These are phyloP conservation scores for Capitulum mitella DNA, from an alignment of 2,888 invertebrate species.

Conservation along the genomic window DNA sequence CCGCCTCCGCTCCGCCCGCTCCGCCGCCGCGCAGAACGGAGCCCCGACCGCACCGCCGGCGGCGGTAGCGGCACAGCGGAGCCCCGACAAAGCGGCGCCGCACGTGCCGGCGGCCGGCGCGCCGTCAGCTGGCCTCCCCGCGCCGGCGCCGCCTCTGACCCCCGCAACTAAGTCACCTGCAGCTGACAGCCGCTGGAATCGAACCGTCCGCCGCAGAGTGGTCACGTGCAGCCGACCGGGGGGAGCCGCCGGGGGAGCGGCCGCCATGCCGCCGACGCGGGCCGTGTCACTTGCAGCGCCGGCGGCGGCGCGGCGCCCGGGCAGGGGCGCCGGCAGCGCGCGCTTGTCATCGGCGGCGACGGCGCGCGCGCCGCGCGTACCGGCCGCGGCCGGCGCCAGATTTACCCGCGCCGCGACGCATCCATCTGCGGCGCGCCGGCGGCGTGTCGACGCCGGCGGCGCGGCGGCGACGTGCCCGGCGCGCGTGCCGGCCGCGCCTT, in stretches of 20 bases:
- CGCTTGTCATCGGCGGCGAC: background rate
- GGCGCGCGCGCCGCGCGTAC: too few relatives aligned
- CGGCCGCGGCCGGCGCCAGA: too few relatives aligned
- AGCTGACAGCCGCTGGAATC: background rate
- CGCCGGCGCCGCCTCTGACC: background rate
- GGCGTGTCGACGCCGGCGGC: background rate
- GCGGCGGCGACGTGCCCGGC: background rate
- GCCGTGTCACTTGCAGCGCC: background rate
- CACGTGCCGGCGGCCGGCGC: background rate
- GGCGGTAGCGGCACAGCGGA: too few relatives aligned
- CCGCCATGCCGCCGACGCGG: background rate
- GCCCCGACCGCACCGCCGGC: background rate
- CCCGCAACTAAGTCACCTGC: slow-evolving; percentile 6
- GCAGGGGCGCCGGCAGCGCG: too few relatives aligned
- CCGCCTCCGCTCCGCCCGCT: too few relatives aligned
- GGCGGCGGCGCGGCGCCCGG: background rate
- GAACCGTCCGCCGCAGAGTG: background rate
- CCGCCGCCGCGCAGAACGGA: background rate
- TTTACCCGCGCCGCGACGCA: too few relatives aligned
- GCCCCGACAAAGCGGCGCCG: background rate
- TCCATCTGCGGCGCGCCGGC: background rate
- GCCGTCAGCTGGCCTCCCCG: slow-evolving; percentile 1
- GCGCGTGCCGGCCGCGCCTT: slow-evolving; percentile 4
- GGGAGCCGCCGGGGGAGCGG: background rate
- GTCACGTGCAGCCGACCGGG: background rate